A percentile compares a stretch with the other conserved stretches of the same genome.
These are phyloP conservation scores for Scartelaos histophorus DNA, from an alignment of 2,113 vertebrate species.

Conservation along the genomic window DNA sequence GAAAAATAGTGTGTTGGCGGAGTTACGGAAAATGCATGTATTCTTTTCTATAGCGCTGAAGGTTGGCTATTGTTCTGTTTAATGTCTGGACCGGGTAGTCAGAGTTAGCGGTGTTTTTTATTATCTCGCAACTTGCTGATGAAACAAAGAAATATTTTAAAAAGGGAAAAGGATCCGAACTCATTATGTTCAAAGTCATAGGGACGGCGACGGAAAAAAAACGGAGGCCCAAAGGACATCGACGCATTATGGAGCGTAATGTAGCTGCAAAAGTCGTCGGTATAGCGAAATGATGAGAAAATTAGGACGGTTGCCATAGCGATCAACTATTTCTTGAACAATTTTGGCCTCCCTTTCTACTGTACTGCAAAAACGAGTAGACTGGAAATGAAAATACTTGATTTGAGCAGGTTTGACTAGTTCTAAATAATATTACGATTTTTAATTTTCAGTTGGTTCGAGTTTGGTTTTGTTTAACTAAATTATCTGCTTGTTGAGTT, in stretches of 20 bases:
- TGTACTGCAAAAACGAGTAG: background rate
- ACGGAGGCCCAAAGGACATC: slow-evolving; percentile 31
- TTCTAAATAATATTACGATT: too few species aligned
- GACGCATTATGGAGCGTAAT: slow-evolving; percentile 43
- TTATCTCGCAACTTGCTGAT: slow-evolving; percentile 36
- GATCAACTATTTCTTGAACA: background rate
- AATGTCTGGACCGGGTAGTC: slow-evolving; percentile 26
- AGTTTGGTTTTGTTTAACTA: too few species aligned
- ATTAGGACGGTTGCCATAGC: too few species aligned
- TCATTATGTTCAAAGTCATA: slow-evolving; percentile 50
- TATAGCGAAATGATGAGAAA: background rate
- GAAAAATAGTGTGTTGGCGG: slow-evolving; percentile 53
- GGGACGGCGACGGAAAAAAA: slow-evolving; percentile 14
- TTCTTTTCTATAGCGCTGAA: slow-evolving; percentile 48
- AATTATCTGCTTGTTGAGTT: too few species aligned
- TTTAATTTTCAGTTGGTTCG: too few species aligned
- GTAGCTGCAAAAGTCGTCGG: slow-evolving; percentile 28
- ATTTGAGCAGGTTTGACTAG: too few species aligned
- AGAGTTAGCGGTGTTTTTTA: slow-evolving; percentile 22
- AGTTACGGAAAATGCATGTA: slow-evolving; percentile 31
- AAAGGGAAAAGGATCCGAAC: slow-evolving; percentile 19
- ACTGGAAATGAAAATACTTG: background rate
- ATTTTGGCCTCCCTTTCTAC: slow-evolving; percentile 3
- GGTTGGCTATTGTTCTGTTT: slow-evolving; percentile 41
- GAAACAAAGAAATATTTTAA: slow-evolving; percentile 36